These are phyloP conservation scores for Julus scandinavius DNA, from an alignment of 2,888 invertebrate genomes.

Conservation along the genomic window DNA sequence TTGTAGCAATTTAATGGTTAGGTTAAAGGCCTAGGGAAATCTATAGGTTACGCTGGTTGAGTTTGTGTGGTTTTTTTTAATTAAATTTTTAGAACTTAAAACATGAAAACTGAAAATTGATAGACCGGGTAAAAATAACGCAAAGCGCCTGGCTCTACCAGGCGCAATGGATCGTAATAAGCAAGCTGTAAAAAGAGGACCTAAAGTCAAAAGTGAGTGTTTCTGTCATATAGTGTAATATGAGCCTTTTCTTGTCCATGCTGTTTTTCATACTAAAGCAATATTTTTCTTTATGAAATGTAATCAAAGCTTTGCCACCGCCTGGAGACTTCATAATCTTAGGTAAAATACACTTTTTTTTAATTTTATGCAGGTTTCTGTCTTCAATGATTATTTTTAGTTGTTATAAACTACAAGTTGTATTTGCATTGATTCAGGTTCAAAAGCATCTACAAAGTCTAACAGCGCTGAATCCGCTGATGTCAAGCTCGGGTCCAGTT, in stretches of 20 bases:
- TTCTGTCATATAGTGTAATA: background rate
- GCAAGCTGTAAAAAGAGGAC: conserved; percentile 57
- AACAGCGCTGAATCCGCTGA: conserved; percentile 5
- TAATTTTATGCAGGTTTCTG: background rate
- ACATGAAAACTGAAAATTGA: too few species aligned
- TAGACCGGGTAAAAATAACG: too few species aligned
- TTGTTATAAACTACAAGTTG: too few species aligned
- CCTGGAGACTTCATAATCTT: conserved; percentile 67
- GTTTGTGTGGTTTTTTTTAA: too few species aligned
- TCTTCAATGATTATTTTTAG: too few species aligned
- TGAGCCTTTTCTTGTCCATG: background rate
- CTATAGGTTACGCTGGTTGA: too few species aligned
- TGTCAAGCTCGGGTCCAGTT: conserved; percentile 32
- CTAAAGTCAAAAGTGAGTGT: conserved; percentile 56
- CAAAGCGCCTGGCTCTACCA: too few species aligned
- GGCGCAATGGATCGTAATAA: conserved; percentile 56
- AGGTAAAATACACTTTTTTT: conserved; percentile 62
- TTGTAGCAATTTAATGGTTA: too few species aligned
- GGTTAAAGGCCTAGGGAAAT: too few species aligned
- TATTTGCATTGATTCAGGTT: conserved; percentile 41
- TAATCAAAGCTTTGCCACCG: conserved; percentile 61
- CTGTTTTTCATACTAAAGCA: background rate
- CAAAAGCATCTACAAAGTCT: conserved; percentile 53
- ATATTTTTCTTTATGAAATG: background rate
- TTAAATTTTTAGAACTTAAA: too few species aligned